Evolutionary conservation across 2,113 vertebrate species (phyloP).

Genomic region (Neogobius melanostomus): DNA sequence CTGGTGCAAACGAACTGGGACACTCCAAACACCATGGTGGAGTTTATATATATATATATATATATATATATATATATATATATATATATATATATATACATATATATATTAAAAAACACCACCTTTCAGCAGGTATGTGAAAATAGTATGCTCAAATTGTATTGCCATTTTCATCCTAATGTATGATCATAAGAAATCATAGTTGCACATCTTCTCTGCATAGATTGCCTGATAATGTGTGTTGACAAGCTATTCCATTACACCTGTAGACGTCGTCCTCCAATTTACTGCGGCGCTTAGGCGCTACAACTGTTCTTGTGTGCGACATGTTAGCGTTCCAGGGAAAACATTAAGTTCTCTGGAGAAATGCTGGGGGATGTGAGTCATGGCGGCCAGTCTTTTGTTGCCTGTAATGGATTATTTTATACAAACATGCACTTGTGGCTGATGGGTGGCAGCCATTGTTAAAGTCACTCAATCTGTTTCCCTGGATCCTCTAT

Average conservation of each 20-base stretch:
- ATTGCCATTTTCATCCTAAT: constrained; percentile 25
- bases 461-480: constrained; percentile 68
- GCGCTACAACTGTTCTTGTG: constrained; percentile 40
- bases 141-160: neutral
- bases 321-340: constrained; percentile 19
- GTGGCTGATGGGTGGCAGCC: constrained; percentile 60
- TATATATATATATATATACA: constrained; percentile 36
- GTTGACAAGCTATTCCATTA: constrained; percentile 53
- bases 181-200: constrained; percentile 36
- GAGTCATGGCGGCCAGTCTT: constrained; percentile 20
- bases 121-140: constrained; percentile 11
- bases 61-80: constrained; percentile 34
- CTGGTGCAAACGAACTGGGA: constrained; percentile 59
- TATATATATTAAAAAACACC: constrained; percentile 30
- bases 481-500: constrained; percentile 42
- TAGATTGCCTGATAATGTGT: constrained; percentile 38
- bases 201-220: constrained; percentile 19
- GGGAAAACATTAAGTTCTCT: constrained; percentile 33
- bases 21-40: constrained; percentile 47
- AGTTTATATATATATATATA: constrained; percentile 32
- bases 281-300: constrained; percentile 30
- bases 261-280: constrained; percentile 16
- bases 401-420: constrained; percentile 66
- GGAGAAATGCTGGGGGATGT: constrained; percentile 29
- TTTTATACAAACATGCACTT: constrained; percentile 62